Evolutionary conservation across 2,888 invertebrate genomes (phyloP).

Genomic region (Troides aeacus): DNA sequence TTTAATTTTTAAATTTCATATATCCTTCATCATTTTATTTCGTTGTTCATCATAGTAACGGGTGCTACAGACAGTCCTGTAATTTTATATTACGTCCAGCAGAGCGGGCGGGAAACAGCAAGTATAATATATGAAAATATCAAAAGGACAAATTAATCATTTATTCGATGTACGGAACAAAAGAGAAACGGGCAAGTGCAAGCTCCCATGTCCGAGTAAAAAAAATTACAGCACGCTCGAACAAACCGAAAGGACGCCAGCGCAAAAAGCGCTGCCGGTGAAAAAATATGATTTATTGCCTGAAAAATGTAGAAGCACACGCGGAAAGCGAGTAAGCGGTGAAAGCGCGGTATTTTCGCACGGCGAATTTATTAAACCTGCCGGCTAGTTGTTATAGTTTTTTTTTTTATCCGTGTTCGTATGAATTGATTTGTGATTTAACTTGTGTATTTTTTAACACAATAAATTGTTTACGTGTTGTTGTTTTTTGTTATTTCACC

Average conservation of each 20-base stretch:
- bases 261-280: slow-evolving; percentile 77
- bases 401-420: slow-evolving; percentile 46
- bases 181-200: slow-evolving; percentile 67
- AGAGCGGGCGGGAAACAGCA: no score
- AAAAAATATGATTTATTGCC: slow-evolving; percentile 80
- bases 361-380: slow-evolving; percentile 78
- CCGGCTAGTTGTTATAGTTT: slow-evolving; percentile 53
- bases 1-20: no score
- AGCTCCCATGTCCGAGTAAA: slow-evolving; percentile 72
- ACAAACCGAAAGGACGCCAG: slow-evolving; percentile 73
- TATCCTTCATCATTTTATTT: no score
- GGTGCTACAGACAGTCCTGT: no score
- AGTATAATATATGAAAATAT: slow-evolving; percentile 20
- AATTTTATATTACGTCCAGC: no score
- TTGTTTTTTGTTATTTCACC: neutral
- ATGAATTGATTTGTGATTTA: slow-evolving; percentile 32
- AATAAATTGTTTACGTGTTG: neutral
- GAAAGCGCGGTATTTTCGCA: slow-evolving; percentile 74
- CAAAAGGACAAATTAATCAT: slow-evolving; percentile 62
- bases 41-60: no score
- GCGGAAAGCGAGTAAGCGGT: slow-evolving; percentile 70
- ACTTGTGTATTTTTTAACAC: slow-evolving; percentile 20
- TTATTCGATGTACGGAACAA: slow-evolving; percentile 68
- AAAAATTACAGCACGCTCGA: slow-evolving; percentile 76
- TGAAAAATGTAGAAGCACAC: slow-evolving; percentile 80